Base-by-base conservation (phyloP, 1,140 invertebrate species). In the Pseudomyrmex pallidus region DNA sequence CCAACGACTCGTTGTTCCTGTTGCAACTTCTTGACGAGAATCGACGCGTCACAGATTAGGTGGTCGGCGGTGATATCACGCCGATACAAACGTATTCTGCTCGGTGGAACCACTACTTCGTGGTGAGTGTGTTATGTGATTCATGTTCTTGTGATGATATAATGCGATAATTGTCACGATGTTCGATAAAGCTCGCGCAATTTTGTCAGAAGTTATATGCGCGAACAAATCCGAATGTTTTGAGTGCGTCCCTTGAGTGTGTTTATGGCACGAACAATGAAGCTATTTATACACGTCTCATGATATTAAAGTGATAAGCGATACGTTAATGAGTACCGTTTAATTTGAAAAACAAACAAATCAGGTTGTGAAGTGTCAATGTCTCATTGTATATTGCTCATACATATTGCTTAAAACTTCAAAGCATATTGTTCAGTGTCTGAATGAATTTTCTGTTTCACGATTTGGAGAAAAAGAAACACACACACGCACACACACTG, bases 21-120 rank as follows among this genome's bases (percentile, higher is more conserved):
- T 12, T 68, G 63, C 25, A 52, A 70, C 22, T 68, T 73, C 70
- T 48, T 17, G 54, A 64, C 77, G 52, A 84, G 77, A 77, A 86
- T 73, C 84, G 73, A 73, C 70, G 64, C 54, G 80, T 76, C 80
- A 83, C 84, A 80, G 68, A 77, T 74, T 35, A 35, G 35, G 35
- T 35, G 35, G 68, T 72, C 86, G 56, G 22, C 70, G 74, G 76
- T 76, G 82, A 86, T 84, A 66, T 46, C 62, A 74, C 83, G 61
- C 67, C 85, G 74, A 80, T 87, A 85, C 82, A 85, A 78, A 89
- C 89, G 86, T 87, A 86, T 88, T 70, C 74, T 83, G 76, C 77
- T 64, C 87, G 57, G 63, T 88, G 91, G 91, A 93, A 91, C 91
- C 92, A 92, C 91, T 92, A 92, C 90, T 93, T 88, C 85, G 86